Evolutionary conservation across 2,888 invertebrate species (phyloP), one percentile per base, ranked within the genome.

Genomic region (Parascotia fuliginaria): DNA sequence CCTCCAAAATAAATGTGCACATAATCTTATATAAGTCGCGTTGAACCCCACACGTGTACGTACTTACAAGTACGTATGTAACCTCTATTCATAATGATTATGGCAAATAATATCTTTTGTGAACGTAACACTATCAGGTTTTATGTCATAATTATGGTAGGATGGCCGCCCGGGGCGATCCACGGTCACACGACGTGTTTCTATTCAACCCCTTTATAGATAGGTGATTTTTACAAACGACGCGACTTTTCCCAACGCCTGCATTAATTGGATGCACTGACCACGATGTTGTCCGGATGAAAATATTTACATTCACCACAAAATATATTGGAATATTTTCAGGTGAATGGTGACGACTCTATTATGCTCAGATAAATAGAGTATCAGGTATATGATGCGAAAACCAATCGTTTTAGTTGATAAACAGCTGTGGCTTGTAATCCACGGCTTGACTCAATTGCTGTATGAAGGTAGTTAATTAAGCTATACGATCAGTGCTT

Each of bases 181-280:
- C 48, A 55, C 45, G 40, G 39, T 34, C 48, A 55, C 60, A 70
- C 70, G 71, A 78, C 80, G 73, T 73, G 75, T 76, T 77, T 75
- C 71, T 74, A 79, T 73, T 73, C 65, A 50, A 56, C 50, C 51
- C n/a, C 37, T 27, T 67, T 76, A 16, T 77, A 77, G 67, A 70
- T 57, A 67, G 56, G 65, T 59, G 65, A 79, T 83, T 87, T 85
- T 87, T 83, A 79, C 74, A 80, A 77, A 75, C 75, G 72, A 56
- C 51, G 60, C 68, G 64, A 77, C 70, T 77, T 71, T 65, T 51
- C 22, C 62, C 70, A 62, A 64, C 75, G 77, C 75, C 75, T 76
- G 77, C 74, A 79, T 81, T 86, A 87, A 89, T 88, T 88, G 87
- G 84, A 86, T 81, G 84, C 85, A 80, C 75, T 81, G 83, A 84